Conservation (phyloP, 2,888 invertebrate genomes). For the Rhaphigaster nebulosa region DNA sequence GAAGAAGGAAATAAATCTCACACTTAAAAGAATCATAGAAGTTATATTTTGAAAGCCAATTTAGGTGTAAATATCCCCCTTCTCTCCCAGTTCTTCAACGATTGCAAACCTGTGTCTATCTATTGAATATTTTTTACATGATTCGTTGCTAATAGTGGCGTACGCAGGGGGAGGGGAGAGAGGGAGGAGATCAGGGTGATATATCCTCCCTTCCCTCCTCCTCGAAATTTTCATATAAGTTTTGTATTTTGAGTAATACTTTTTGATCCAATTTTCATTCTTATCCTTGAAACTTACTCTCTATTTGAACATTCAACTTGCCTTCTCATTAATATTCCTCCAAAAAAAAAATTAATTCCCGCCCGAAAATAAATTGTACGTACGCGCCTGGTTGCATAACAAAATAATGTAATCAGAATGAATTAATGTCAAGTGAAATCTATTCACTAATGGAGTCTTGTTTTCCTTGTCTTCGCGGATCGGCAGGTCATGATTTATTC, state of each 20-base stretch:
- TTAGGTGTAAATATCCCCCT: neutral
- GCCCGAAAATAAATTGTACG: too few species aligned
- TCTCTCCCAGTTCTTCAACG: neutral
- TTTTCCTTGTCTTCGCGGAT: neutral
- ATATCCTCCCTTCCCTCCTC: too few species aligned
- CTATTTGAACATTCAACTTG: too few species aligned
- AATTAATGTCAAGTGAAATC: slow-evolving; percentile 7
- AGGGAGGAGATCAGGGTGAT: too few species aligned
- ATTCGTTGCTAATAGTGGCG: too few species aligned
- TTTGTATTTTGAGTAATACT: too few species aligned
- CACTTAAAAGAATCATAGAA: neutral
- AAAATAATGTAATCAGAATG: neutral
- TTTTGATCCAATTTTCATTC: too few species aligned
- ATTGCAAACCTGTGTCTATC: neutral
- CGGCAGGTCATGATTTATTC: neutral
- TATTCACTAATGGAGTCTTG: neutral
- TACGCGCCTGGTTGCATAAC: neutral
- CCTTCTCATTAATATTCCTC: too few species aligned
- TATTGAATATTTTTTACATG: neutral
- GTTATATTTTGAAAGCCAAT: neutral
- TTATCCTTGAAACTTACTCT: too few species aligned
- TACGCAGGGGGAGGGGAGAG: too few species aligned
- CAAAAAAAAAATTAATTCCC: too few species aligned
- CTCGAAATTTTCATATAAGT: too few species aligned
- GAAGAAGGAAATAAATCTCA: neutral